Evolutionary conservation across 2,888 invertebrate species (phyloP).

Genomic region (Tineola bisselliella): DNA sequence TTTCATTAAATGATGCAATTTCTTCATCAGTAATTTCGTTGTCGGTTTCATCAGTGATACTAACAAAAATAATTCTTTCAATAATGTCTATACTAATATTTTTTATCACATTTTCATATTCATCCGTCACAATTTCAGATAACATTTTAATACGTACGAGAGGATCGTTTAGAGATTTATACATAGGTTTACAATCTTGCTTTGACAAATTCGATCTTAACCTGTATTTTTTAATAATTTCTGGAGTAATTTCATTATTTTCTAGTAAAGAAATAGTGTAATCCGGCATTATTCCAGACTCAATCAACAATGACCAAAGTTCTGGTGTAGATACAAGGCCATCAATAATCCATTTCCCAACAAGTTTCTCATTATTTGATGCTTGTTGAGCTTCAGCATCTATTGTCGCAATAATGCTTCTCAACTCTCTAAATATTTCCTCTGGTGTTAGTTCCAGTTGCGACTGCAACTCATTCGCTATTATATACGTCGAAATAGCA

Average conservation of each 20-base stretch:
- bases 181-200: slow-evolving; percentile 33
- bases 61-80: slow-evolving; percentile 15
- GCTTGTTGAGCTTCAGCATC: slow-evolving; percentile 35
- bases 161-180: slow-evolving; percentile 35
- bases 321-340: slow-evolving; percentile 62
- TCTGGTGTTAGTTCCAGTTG: slow-evolving; percentile 46
- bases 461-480: slow-evolving; percentile 44
- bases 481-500: slow-evolving; percentile 41
- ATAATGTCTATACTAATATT: slow-evolving; percentile 25
- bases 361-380: slow-evolving; percentile 29
- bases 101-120: background rate
- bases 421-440: slow-evolving; percentile 50
- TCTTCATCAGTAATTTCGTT: slow-evolving; percentile 20
- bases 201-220: slow-evolving; percentile 16
- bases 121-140: slow-evolving; percentile 14
- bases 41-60: background rate
- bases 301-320: slow-evolving; percentile 51
- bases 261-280: slow-evolving; percentile 66
- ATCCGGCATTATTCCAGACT: slow-evolving; percentile 58
- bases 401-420: slow-evolving; percentile 34
- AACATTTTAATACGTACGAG: slow-evolving; percentile 36
- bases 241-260: slow-evolving; percentile 46
- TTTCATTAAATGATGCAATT: slow-evolving; percentile 28
- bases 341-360: slow-evolving; percentile 71
- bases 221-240: slow-evolving; percentile 38